A percentile compares a stretch with the other conserved stretches of the same genome.
Evolutionary conservation across 2,888 invertebrate species (phyloP).

Genomic region (Tenthredo livida): DNA sequence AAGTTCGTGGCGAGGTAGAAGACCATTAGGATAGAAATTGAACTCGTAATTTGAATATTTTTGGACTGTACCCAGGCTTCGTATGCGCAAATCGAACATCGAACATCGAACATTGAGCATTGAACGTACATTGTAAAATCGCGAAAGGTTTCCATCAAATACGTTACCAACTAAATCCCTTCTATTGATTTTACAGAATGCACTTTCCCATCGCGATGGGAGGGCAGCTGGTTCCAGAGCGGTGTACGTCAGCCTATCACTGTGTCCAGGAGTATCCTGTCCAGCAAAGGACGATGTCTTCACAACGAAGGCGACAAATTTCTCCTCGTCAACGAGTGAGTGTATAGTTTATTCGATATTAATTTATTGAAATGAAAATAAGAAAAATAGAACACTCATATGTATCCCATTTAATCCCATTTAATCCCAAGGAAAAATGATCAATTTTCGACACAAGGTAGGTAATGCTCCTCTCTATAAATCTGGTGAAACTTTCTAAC

Average conservation of each 20-base stretch:
- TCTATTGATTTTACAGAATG: slow-evolving; percentile 81
- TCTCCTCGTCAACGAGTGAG: slow-evolving; percentile 93
- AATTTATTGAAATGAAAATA: too few relatives aligned
- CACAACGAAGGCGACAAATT: slow-evolving; percentile 93
- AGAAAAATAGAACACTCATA: neutral
- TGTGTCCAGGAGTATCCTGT: slow-evolving; percentile 90
- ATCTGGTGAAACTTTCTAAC: too few relatives aligned
- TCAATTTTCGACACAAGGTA: neutral
- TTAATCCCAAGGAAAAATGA: neutral
- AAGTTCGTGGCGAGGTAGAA: neutral
- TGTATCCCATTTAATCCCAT: neutral
- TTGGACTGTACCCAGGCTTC: neutral
- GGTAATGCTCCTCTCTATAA: too few relatives aligned
- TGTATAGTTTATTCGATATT: slow-evolving; percentile 79
- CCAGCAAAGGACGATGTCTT: slow-evolving; percentile 92
- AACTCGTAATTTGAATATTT: slow-evolving; percentile 1
- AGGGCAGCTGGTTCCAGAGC: slow-evolving; percentile 95
- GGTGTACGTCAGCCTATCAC: slow-evolving; percentile 92
- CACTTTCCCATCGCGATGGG: slow-evolving; percentile 91
- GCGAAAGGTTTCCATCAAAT: neutral
- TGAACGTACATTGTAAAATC: neutral
- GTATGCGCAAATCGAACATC: neutral
- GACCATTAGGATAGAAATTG: slow-evolving; percentile 10
- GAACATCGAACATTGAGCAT: neutral
- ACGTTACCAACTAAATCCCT: neutral